Base-by-base conservation (phyloP, 2,888 invertebrate genomes). In the Dryocosmus kuriphilus region DNA sequence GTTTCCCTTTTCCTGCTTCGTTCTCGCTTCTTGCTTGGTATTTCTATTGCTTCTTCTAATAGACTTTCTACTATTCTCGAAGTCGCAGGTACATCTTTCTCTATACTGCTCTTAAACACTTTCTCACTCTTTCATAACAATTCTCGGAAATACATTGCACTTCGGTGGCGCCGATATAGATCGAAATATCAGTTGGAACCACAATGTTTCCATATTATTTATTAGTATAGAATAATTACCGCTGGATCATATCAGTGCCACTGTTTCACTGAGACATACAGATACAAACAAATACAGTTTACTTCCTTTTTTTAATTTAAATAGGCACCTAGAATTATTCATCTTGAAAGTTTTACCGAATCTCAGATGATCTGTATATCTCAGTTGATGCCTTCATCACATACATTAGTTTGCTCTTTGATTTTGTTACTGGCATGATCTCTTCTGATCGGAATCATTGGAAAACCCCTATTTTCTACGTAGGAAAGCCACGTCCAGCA, bases 401-500 rank as follows among this genome's bases (percentile, higher is more conserved):
- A 16, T 19, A n/a, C 30, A 32, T 30, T n/a, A 35, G n/a, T 35
- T 62, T 2, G 62, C 62, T 30, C 11, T 63, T 22, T 63, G 63
- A 35, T 35, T 63, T 30, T 27, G 1, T 27, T 57, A 57, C 14
- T 57, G 22, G 27, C n/a, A 55, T 9, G 32, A 38, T 60, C 67
- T 67, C 77, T 74, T 61, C 16, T 63, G 79, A 75, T 71, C 81
- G 78, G 80, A 83, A 78, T 86, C 80, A 84, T 76, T 82, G 79
- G 81, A 83, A 65, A 65, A 73, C 77, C 51, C 51, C 81, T 83
- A 67, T 89, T 85, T 87, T 88, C 85, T 81, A 86, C 86, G 81
- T 88, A 91, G 91, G 91, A 80, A 90, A 90, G 78, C 81, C 88
- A 80, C 84, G 86, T 89, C 92, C 79, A 91, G 91, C 84, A 90